phyloP scores from a whole-genome alignment of 2,888 invertebrate genomes.

The Ariolimax columbianus region DNA sequence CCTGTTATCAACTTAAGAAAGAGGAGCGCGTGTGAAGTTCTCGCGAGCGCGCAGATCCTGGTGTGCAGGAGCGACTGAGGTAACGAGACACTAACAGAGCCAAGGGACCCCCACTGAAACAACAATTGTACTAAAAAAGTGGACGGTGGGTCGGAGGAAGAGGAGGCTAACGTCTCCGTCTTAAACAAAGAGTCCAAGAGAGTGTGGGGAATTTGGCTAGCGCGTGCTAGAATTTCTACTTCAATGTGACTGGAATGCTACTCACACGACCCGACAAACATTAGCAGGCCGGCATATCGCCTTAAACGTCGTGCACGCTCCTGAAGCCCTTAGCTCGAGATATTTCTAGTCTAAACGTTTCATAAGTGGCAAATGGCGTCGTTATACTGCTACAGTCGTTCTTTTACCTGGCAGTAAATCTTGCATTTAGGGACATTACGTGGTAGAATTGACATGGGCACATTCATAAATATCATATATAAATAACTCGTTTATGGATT shows the following conservation, averaged over 20 bases:
- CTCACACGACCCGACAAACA: conserved; percentile 13
- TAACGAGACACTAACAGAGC: neutral
- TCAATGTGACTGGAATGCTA: neutral
- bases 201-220: neutral
- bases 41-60: neutral
- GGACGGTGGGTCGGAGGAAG: neutral
- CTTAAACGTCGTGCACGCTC: neutral
- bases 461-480: too few relatives aligned
- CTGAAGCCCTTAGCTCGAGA: too few relatives aligned
- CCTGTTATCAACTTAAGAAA: neutral
- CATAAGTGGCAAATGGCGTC: too few relatives aligned
- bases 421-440: too few relatives aligned
- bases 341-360: too few relatives aligned
- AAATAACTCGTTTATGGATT: too few relatives aligned
- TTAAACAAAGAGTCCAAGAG: neutral
- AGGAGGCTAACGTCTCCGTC: neutral
- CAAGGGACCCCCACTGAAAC: neutral
- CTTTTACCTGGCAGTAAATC: too few relatives aligned
- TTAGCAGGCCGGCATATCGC: neutral
- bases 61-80: neutral
- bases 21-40: neutral
- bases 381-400: too few relatives aligned
- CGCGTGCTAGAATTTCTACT: neutral
- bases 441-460: too few relatives aligned
- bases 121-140: neutral